Percentiles rank a stretch among this genome's conserved stretches.
phyloP scores from a whole-genome alignment of 2,888 invertebrate genomes.

The Argynnis bischoffii region DNA sequence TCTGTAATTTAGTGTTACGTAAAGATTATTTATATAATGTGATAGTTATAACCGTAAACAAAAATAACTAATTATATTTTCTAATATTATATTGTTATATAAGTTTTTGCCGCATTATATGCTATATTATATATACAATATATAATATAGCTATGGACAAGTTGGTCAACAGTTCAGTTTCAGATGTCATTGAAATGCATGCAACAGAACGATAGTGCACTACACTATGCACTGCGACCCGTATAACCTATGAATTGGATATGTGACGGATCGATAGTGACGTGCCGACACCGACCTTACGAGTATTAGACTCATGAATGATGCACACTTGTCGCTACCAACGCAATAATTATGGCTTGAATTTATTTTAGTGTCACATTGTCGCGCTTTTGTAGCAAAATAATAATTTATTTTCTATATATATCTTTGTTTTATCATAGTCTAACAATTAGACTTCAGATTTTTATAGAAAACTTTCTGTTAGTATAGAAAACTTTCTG shows the following conservation, averaged over 20 bases:
- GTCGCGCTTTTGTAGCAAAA: neutral
- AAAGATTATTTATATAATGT: too few species aligned
- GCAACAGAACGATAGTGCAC: constrained; percentile 5
- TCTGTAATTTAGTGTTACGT: too few species aligned
- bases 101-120: too few species aligned
- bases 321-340: constrained; percentile 8
- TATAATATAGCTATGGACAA: neutral
- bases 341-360: neutral
- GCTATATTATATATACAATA: too few species aligned
- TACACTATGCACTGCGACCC: neutral
- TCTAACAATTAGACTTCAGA: too few species aligned
- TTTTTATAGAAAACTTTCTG: too few species aligned
- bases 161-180: constrained; percentile 24
- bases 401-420: neutral
- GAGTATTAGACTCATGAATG: constrained; percentile 22
- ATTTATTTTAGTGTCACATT: neutral
- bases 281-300: constrained; percentile 23
- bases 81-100: too few species aligned
- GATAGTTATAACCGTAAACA: too few species aligned
- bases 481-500: too few species aligned
- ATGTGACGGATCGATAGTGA: constrained; percentile 24
- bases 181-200: constrained; percentile 8
- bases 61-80: too few species aligned
- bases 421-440: neutral
- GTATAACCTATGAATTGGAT: constrained; percentile 17